These are phyloP conservation scores for Sclerurus mexicanus DNA, from an alignment of 2,113 vertebrate species.

Conservation along the genomic window DNA sequence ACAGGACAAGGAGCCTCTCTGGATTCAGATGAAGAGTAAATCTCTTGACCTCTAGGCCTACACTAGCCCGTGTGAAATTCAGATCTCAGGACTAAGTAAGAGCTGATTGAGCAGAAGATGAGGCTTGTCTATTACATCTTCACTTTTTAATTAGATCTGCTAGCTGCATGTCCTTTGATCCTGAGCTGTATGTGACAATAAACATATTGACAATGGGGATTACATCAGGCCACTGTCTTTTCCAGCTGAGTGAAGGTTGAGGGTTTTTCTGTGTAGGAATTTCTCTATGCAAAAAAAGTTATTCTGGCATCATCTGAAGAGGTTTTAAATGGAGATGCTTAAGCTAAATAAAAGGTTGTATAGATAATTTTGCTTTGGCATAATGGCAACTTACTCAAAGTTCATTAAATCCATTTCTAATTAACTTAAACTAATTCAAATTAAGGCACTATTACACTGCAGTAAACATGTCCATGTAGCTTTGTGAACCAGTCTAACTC, in stretches of 20 bases:
- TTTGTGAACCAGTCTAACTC: not conserved
- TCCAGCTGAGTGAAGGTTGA: not conserved
- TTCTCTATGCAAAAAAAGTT: not conserved
- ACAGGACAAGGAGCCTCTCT: constrained; percentile 24
- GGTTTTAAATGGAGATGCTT: not conserved
- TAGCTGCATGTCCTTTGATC: constrained; percentile 45
- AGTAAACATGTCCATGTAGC: not conserved
- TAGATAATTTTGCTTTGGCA: constrained; percentile 1
- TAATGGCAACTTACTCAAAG: constrained; percentile 28
- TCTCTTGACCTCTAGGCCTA: constrained; percentile 34
- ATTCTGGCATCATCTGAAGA: not conserved
- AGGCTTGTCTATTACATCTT: constrained; percentile 49
- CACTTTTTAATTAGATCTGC: constrained; percentile 60
- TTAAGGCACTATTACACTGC: not conserved
- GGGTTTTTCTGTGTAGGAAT: not conserved
- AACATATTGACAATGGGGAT: constrained; percentile 17
- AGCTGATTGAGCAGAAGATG: constrained; percentile 62
- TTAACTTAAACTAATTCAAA: constrained; percentile 20
- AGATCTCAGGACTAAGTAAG: constrained; percentile 26
- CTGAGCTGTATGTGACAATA: constrained; percentile 25
- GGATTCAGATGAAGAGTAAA: constrained; percentile 27
- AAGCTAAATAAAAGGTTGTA: not conserved
- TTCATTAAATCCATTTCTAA: constrained; percentile 60
- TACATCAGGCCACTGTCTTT: not conserved
- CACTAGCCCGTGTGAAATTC: constrained; percentile 12